Evolutionary conservation across 2,113 vertebrate genomes (phyloP).

Genomic region (Cynocephalus volans): DNA sequence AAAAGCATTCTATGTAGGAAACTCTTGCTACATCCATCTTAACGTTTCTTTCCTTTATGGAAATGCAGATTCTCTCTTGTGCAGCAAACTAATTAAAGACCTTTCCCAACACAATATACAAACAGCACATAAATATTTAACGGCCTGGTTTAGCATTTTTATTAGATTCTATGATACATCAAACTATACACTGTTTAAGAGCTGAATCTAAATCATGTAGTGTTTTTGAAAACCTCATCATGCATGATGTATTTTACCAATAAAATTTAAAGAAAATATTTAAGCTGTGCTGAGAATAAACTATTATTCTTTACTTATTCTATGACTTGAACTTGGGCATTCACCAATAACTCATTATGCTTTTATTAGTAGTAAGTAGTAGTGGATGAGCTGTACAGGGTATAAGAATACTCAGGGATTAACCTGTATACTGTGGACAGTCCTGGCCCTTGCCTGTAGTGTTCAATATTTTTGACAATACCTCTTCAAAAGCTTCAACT

Average conservation of each 20-base stretch:
- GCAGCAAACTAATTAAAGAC: slow-evolving; percentile 82
- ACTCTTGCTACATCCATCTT: slow-evolving; percentile 59
- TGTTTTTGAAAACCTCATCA: slow-evolving; percentile 69
- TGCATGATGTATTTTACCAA: slow-evolving; percentile 79
- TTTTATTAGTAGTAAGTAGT: slow-evolving; percentile 69
- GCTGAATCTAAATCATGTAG: slow-evolving; percentile 78
- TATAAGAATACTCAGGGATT: not conserved
- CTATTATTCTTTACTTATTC: slow-evolving; percentile 73
- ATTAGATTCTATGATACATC: slow-evolving; percentile 81
- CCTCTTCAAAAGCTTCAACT: not conserved
- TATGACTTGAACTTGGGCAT: slow-evolving; percentile 55
- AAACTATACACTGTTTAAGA: slow-evolving; percentile 74
- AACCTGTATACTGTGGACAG: not conserved
- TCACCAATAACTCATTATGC: slow-evolving; percentile 62
- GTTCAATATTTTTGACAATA: not conserved
- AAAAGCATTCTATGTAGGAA: slow-evolving; percentile 61
- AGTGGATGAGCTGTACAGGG: not conserved
- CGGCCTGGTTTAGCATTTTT: slow-evolving; percentile 63
- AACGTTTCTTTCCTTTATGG: slow-evolving; percentile 74
- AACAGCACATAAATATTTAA: slow-evolving; percentile 73
- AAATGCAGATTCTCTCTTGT: slow-evolving; percentile 76
- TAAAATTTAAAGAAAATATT: slow-evolving; percentile 82
- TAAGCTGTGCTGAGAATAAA: slow-evolving; percentile 63
- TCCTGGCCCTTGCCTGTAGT: not conserved
- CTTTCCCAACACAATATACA: slow-evolving; percentile 73